Base-by-base conservation (phyloP, 2,797 vertebrate genomes). In the Erpetoichthys calabaricus region DNA sequence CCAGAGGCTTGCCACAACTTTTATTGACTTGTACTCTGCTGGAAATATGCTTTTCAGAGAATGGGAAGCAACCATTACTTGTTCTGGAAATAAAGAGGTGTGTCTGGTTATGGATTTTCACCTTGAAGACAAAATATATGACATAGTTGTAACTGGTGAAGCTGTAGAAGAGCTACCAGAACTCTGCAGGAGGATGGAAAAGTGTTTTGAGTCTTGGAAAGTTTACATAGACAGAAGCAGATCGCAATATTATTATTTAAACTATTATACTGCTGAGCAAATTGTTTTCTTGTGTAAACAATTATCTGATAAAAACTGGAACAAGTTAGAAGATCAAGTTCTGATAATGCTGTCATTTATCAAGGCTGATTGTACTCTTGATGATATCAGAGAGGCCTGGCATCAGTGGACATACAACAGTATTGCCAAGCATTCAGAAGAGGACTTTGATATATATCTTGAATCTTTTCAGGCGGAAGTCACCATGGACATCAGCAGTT, bases 221-320 rank as follows among this genome's bases (percentile, higher is more conserved):
- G 57, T 45, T n/a, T 89, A 91, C 49, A 85, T 99, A 61, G 68
- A 74, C 4, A 61, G 81, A 55, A 89, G 94, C 62, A 80, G 95
- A 41, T 70, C 65, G 0, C 63, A 80, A 45, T 67, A 91, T 65
- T 92, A 92, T 70, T 89, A 90, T 73, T 75, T 99, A 60, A 99
- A 96, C 80, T 95, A 90, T 70, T 98, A 89, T 72, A 96, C 87
- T 0, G 87, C 91, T 0, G 91, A 98, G 68, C 96, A 99, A 75
- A 78, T 98, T 64, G 89, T 98, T n/a, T 91, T 78, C 67, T 62
- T 99, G 59, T 86, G 90, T 76, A 71, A 57, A 0, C 77, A 91
- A 53, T 79, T 97, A 59, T 75, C 70, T 51, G 77, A 69, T 57
- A 64, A 69, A 60, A 76, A 67, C 47, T 41, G 52, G 3, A 49